Percentiles rank a stretch among this genome's conserved stretches.
Conservation (phyloP, 1,140 invertebrate genomes). For the Drosophila navojoa region DNA sequence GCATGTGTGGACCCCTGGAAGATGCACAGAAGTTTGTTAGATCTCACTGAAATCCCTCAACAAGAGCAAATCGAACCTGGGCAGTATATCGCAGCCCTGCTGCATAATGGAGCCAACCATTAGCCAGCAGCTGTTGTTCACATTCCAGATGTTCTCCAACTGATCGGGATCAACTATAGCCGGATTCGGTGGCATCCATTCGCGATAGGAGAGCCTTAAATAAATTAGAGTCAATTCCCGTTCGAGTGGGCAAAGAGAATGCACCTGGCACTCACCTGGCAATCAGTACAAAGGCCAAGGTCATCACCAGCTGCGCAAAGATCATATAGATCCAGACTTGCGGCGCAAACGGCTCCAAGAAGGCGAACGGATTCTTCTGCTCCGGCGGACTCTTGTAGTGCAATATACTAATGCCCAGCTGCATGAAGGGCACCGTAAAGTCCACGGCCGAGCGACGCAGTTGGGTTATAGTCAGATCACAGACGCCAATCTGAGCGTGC, state of each 20-base stretch:
- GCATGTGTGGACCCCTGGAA: conserved; percentile 90
- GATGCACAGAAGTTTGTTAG: not conserved
- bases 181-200: conserved; percentile 93
- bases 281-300: conserved; percentile 94
- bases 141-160: conserved; percentile 91
- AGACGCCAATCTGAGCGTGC: conserved; percentile 94
- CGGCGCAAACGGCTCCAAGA: conserved; percentile 94
- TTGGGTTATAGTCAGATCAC: conserved; percentile 95
- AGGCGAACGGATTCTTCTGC: conserved; percentile 95
- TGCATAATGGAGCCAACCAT: conserved; percentile 93
- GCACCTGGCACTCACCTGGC: conserved; percentile 88
- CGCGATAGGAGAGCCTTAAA: conserved; percentile 90
- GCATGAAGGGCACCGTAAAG: conserved; percentile 96
- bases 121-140: conserved; percentile 91
- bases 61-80: conserved; percentile 86
- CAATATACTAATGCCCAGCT: conserved; percentile 93
- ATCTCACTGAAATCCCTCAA: no score
- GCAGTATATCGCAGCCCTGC: conserved; percentile 91
- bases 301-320: conserved; percentile 96
- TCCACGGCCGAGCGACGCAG: conserved; percentile 92
- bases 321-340: conserved; percentile 98
- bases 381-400: conserved; percentile 95
- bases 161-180: conserved; percentile 89
- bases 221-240: not conserved
- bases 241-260: fast-evolving